Evolutionary conservation across 2,113 vertebrate genomes (phyloP).

Genomic region (Paraplagusia blochii): DNA sequence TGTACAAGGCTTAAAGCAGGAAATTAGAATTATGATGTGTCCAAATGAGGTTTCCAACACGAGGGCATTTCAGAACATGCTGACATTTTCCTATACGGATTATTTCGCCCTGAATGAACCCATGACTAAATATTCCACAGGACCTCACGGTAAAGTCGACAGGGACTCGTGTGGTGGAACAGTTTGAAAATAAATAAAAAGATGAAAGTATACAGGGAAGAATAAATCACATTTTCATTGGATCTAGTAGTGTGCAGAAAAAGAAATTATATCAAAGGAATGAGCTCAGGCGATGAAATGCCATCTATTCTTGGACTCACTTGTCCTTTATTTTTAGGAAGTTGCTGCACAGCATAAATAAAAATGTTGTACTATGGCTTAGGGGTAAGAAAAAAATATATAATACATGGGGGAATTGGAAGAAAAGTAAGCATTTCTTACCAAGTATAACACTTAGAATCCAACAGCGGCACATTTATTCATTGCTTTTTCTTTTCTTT

Average conservation of each 20-base stretch:
- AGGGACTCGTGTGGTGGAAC: constrained; percentile 32
- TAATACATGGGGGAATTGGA: not conserved
- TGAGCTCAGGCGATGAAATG: constrained; percentile 45
- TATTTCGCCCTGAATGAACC: constrained; percentile 16
- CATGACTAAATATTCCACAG: constrained; percentile 44
- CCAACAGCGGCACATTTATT: constrained; percentile 27
- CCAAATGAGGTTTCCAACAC: constrained; percentile 17
- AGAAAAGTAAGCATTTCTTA: constrained; percentile 16
- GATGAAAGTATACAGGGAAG: constrained; percentile 23
- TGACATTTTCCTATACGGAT: constrained; percentile 51
- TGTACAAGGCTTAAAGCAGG: constrained; percentile 67
- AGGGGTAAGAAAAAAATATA: constrained; percentile 18
- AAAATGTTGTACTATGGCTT: constrained; percentile 29
- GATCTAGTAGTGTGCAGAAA: constrained; percentile 34
- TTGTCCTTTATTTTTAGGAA: constrained; percentile 55
- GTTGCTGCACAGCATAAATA: constrained; percentile 44
- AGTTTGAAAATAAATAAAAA: constrained; percentile 53
- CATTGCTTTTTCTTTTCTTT: constrained; percentile 13
- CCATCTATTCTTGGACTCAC: constrained; percentile 58
- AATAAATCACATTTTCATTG: constrained; percentile 52
- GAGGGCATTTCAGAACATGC: constrained; percentile 31
- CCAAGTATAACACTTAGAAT: constrained; percentile 1
- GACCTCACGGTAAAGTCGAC: constrained; percentile 37
- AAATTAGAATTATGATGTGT: constrained; percentile 67
- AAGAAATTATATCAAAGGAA: constrained; percentile 40